Evolutionary conservation across 2,797 vertebrate species (phyloP).

Genomic region (Falco peregrinus): DNA sequence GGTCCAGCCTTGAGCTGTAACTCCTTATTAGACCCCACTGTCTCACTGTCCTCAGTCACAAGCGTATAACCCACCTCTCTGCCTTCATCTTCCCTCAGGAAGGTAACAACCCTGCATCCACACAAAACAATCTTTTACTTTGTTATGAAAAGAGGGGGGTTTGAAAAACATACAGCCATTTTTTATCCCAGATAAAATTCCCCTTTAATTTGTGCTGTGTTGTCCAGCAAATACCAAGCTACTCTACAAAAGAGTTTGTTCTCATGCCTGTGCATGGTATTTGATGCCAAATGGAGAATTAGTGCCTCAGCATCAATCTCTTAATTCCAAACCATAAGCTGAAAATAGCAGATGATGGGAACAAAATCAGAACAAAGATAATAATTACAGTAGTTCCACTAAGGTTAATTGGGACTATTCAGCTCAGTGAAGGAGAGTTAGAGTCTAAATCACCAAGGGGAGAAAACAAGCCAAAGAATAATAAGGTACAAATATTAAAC

Average conservation of each 20-base stretch:
- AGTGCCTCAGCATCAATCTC: neutral
- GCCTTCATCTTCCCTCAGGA: neutral
- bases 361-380: neutral
- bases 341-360: neutral
- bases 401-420: neutral
- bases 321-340: neutral
- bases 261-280: neutral
- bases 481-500: neutral
- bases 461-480: neutral
- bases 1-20: neutral
- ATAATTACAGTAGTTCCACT: neutral
- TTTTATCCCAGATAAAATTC: neutral
- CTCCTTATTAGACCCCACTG: neutral
- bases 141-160: neutral
- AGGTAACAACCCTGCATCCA: neutral
- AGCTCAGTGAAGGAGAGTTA: neutral
- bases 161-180: neutral
- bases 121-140: neutral
- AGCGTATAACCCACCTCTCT: neutral
- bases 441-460: neutral
- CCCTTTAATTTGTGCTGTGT: neutral
- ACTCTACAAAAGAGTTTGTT: neutral
- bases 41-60: neutral
- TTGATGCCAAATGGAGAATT: neutral
- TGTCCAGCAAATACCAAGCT: neutral